Base-by-base conservation (phyloP, 2,888 invertebrate species). In the Apamea epomidion region DNA sequence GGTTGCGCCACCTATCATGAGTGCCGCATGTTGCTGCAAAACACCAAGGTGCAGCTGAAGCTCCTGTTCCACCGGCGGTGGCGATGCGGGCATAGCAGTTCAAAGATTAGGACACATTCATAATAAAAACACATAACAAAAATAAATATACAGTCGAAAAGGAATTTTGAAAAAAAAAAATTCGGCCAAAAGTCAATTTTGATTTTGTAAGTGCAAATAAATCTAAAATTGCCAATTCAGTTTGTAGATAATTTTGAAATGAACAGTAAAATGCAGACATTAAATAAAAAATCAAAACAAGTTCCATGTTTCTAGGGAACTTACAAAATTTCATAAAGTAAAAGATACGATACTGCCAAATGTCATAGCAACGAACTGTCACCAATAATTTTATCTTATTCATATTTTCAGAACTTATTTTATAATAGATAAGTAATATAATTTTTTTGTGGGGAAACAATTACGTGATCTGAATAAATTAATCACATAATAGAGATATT, bases 1-100 rank as follows among this genome's bases (percentile, higher is more conserved):
- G 93, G 99, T 98, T 88, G 99, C 99, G 92, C 99, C 99, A 93
- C 99, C 99, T 94, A 98, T 98, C 97, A 98, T 98, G 94, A 99
- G 98, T 93, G 99, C 99, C 91, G 98, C 98, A 97, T 99, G 99
- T 98, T 99, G 99, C 98, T 99, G 98, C 98, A 98, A 98, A 98
- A 98, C 98, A 98, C 98, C 98, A 98, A 98, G 98, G 98, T 98
- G 98, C 97, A 98, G 98, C 98, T 99, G 98, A 98, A 98, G 98
- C 98, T 98, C 98, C 98, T 98, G 97, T 94, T 93, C 95, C 96
- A 94, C 95, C 95, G 94, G 89, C 85, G 92, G 93, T 92, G 95
- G 95, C 94, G 95, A 93, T 94, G 95, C 93, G 96, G 95, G 95
- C 96, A 96, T 95, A 96, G 94, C 94, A 95, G 93, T 95, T 92